Evolutionary conservation across 2,113 vertebrate genomes (phyloP).

Genomic region (Eira barbara): DNA sequence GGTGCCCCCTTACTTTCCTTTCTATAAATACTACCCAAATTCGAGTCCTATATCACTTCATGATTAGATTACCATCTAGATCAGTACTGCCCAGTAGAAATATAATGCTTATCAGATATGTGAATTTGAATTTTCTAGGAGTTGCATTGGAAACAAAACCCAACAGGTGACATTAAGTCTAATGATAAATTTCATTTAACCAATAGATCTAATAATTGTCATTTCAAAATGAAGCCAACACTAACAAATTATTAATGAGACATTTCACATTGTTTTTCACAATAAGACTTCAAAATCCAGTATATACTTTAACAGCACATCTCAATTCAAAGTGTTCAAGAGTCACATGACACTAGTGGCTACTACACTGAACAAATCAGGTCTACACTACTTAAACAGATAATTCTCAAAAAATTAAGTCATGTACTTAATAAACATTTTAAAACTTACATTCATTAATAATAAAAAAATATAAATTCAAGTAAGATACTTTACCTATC

Average conservation of each 20-base stretch:
- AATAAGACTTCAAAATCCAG: conserved; percentile 20
- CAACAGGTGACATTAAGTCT: not conserved
- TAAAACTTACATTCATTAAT: not conserved
- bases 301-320: not conserved
- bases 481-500: not conserved
- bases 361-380: not conserved
- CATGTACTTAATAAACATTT: not conserved
- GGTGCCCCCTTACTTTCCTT: not conserved
- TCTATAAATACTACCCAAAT: conserved; percentile 2
- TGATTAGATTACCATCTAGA: not conserved
- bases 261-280: not conserved
- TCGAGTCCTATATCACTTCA: not conserved
- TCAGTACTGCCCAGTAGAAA: not conserved
- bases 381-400: not conserved
- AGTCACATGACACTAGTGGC: not conserved
- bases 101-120: not conserved
- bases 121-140: conserved; percentile 12
- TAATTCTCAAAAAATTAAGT: not conserved
- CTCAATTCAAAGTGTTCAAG: not conserved
- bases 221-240: not conserved
- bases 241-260: not conserved
- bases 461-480: not conserved
- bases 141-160: not conserved
- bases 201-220: not conserved
- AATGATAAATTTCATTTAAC: not conserved